Evolutionary conservation across 2,888 invertebrate genomes (phyloP), one percentile per base, ranked within the genome.

Genomic region (Himalopsyche anomala): DNA sequence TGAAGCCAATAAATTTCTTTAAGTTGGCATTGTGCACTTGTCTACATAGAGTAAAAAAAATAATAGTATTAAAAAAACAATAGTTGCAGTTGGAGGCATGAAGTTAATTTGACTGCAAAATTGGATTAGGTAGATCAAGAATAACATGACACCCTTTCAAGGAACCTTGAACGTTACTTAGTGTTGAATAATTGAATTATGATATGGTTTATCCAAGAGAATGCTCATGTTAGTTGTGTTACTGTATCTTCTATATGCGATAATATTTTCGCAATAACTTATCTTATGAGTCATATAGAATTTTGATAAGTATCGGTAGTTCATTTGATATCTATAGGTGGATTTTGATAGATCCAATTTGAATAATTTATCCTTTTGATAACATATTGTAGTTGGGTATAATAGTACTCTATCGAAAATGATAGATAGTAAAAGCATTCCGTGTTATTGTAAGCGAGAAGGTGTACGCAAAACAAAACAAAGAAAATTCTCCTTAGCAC

Each of bases 391-490:
- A 28, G 62, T 28, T 28, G 11, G 8, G 28, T 19, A 62, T 19
- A 9, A 11, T 62, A 8, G 28, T 62, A 19, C 19, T 62, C 19
- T 19, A 19, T 19, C 6, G 0, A 15, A 62, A 62, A 2, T 62
- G 62, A 62, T 19, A 62, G 9, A 62, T 62, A 19, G 19, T 62
- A 62, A 62, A 62, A 62, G 19, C 19, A 62, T 62, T 62, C 19
- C n/a, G 5, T 56, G 8, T 28, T 62, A 19, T 62, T 19, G 62
- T 62, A 19, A 8, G 6, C 2, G 28, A n/a, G 62, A 62, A n/a
- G 19, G 62, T 62, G 19, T 28, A 19, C 62, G 62, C 15, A 62
- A 62, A n/a, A 62, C 62, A 62, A 62, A 62, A 62, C 62, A 62
- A 28, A 62, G 62, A 5, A 62, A 19, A 62, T 28, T 62, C 62